These are phyloP conservation scores for Pheucticus melanocephalus DNA, from an alignment of 2,113 vertebrate species.

Conservation along the genomic window DNA sequence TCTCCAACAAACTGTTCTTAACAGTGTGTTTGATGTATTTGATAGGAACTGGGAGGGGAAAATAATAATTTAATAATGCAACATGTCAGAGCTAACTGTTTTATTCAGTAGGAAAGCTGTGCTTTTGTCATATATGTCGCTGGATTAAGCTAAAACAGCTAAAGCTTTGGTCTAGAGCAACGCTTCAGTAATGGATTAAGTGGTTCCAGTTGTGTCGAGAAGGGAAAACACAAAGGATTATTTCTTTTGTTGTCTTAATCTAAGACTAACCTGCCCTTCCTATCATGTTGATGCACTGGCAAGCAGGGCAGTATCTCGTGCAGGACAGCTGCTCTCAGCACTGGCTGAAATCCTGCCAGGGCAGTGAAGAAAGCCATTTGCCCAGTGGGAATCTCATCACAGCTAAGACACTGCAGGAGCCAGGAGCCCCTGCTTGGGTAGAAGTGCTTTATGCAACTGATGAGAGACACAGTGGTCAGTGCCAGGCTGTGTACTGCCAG, in stretches of 20 bases:
- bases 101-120: not conserved
- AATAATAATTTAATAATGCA: slow-evolving; percentile 4
- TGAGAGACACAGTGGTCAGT: rapidly evolving
- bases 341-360: not conserved
- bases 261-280: not conserved
- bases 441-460: not conserved
- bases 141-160: not conserved
- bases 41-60: not conserved
- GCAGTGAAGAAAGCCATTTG: not conserved
- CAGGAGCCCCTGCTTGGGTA: not conserved
- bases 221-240: not conserved
- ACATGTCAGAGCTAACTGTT: not conserved
- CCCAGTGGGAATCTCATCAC: not conserved
- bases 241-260: not conserved
- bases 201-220: not conserved
- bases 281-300: not conserved
- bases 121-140: not conserved
- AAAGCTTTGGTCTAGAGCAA: not conserved
- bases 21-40: not conserved
- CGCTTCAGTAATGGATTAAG: not conserved
- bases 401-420: not conserved
- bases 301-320: not conserved
- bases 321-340: not conserved
- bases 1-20: not conserved
- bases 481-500: not conserved